Evolutionary conservation across 2,113 vertebrate genomes (phyloP).

Genomic region (Rhynchopsitta pachyrhyncha): DNA sequence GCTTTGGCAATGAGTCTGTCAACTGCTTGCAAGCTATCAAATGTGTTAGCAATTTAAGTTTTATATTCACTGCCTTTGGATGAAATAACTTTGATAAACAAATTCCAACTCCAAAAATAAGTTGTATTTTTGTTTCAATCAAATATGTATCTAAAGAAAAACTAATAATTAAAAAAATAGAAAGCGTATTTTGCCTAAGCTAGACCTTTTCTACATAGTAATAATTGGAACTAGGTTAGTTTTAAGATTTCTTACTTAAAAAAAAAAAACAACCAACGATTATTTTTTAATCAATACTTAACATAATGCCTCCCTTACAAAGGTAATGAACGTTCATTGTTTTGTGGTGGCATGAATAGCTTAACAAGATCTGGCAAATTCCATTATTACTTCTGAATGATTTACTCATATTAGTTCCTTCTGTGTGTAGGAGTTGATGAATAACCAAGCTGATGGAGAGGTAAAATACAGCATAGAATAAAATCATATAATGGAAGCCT

Average conservation of each 20-base stretch:
- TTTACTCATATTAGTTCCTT: neutral
- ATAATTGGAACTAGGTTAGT: neutral
- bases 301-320: neutral
- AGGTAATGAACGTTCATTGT: neutral
- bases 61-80: neutral
- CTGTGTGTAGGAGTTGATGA: slow-evolving; percentile 1
- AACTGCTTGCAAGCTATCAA: neutral
- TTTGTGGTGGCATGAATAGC: neutral
- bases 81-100: neutral
- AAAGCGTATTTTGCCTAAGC: neutral
- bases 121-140: neutral
- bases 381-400: neutral
- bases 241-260: neutral
- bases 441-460: neutral
- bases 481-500: neutral
- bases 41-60: neutral
- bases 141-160: neutral
- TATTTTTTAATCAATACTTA: neutral
- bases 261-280: neutral
- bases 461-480: neutral
- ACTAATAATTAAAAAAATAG: neutral
- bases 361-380: neutral
- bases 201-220: neutral
- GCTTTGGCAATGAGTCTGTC: neutral
- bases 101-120: neutral